Conservation (phyloP, 2,888 invertebrate species). For the Taphrorychus bicolor region DNA sequence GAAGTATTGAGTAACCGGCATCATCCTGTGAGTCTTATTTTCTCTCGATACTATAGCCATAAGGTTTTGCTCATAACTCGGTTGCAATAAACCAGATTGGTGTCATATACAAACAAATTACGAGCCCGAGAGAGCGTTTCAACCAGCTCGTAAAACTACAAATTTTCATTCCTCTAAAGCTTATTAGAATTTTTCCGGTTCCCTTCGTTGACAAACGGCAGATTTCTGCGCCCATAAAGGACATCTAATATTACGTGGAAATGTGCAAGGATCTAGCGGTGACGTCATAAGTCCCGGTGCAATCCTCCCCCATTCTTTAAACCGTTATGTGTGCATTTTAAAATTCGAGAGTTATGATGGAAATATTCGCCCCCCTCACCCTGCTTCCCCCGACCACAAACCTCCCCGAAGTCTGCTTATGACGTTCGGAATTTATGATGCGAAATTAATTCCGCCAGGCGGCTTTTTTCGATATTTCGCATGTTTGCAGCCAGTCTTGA, state of each 20-base stretch:
- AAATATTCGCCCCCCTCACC: background rate
- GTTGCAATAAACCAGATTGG: background rate
- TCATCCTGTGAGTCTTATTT: no score
- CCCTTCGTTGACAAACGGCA: constrained; percentile 9
- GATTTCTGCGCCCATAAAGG: constrained; percentile 10
- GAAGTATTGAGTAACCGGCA: no score
- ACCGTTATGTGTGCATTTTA: background rate
- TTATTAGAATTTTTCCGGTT: constrained; percentile 22
- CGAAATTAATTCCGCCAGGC: constrained; percentile 1
- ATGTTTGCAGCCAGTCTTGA: constrained; percentile 28
- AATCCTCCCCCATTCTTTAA: background rate
- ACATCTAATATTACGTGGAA: constrained; percentile 9
- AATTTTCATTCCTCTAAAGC: constrained; percentile 17
- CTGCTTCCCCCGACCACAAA: background rate
- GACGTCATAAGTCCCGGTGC: constrained; percentile 22
- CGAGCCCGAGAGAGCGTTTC: background rate
- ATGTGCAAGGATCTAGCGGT: constrained; percentile 23
- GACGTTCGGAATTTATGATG: constrained; percentile 5
- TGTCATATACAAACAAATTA: background rate
- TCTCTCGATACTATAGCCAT: background rate
- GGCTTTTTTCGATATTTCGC: constrained; percentile 27
- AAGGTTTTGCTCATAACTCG: background rate
- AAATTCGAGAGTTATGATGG: background rate
- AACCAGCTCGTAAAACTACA: constrained; percentile 11
- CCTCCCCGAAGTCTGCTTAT: background rate